Base-by-base conservation (phyloP, 2,888 invertebrate species). In the Mallateleia sp. region DNA sequence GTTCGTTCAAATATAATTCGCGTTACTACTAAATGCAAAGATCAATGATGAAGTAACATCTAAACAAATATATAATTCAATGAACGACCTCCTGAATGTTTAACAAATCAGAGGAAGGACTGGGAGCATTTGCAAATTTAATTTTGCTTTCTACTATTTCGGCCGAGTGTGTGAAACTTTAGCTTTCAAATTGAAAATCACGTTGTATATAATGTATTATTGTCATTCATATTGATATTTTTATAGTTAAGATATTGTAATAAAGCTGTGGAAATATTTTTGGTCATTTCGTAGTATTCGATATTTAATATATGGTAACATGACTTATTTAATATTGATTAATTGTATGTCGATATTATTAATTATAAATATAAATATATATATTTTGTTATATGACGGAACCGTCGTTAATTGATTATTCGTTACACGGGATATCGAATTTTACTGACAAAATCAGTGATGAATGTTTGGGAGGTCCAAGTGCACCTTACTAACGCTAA, bases 401-500 rank as follows among this genome's bases (percentile, higher is more conserved):
- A 3, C 2, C 38, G 62, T 18, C 14, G 25, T 62, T 56, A 56
- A 54, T 54, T 22, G 32, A 38, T 71, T 72, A 47, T 42, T 20
- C 34, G 34, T 60, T 74, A 24, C 20, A 20, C 14, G 52, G 64
- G 32, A 58, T 77, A 11, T 38, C 38, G 66, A 77, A 25, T 42
- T 81, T 42, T 3, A 50, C n/a, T 50, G 22, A 50, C 32, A 58
- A 66, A 25, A 56, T 24, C 20, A 42, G 24, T 42, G 11, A 54
- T 56, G 60, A 74, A 78, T 84, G 78, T 84, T 84, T 79, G 60
- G 78, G 84, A 84, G 84, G 78, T 78, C 72, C n/a, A 75, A 75
- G 69, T 80, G 80, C 79, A 80, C 80, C 38, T 85, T 85, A 85
- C 75, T 85, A 80, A 85, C 42, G 80, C 79, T 85, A 74, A 74